A percentile compares a stretch with the other conserved stretches of the same genome.
Conservation (phyloP, 2,113 vertebrate species). For the Maccullochella peelii region DNA sequence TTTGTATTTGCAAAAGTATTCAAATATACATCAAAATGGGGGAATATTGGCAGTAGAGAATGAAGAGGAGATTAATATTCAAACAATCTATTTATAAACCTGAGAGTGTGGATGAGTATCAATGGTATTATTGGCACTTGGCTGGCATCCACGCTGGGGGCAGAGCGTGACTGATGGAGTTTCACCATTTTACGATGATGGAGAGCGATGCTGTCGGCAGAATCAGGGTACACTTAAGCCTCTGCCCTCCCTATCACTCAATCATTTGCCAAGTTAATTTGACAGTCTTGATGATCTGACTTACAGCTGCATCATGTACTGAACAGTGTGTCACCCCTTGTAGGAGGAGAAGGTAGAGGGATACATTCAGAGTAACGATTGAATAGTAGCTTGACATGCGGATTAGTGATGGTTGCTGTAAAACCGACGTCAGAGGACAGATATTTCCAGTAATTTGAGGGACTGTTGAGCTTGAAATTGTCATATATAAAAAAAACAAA, state of each 20-base stretch:
- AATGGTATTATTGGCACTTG: slow-evolving; percentile 71
- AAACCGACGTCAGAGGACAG: slow-evolving; percentile 7
- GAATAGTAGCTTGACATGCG: slow-evolving; percentile 45
- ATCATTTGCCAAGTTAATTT: slow-evolving; percentile 61
- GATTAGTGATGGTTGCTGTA: slow-evolving; percentile 29
- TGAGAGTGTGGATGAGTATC: slow-evolving; percentile 58
- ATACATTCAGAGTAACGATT: slow-evolving; percentile 27
- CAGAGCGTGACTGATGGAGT: slow-evolving; percentile 73
- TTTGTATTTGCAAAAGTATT: slow-evolving; percentile 42
- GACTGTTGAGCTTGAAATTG: not conserved
- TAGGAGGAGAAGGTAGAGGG: slow-evolving; percentile 15
- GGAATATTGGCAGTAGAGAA: slow-evolving; percentile 25
- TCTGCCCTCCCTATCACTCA: slow-evolving; percentile 46
- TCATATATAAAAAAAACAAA: not conserved
- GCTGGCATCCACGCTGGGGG: slow-evolving; percentile 63
- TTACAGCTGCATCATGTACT: slow-evolving; percentile 29
- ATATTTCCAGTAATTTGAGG: slow-evolving; percentile 20
- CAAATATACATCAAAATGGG: slow-evolving; percentile 23
- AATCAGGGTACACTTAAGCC: slow-evolving; percentile 73
- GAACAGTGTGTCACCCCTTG: slow-evolving; percentile 9
- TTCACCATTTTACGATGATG: slow-evolving; percentile 73
- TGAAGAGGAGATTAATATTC: slow-evolving; percentile 61
- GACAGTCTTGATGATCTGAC: slow-evolving; percentile 55
- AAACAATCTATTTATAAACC: slow-evolving; percentile 72
- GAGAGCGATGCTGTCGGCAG: slow-evolving; percentile 65